Base-by-base conservation (phyloP, 1,140 invertebrate genomes). In the Drosophila lacertosa region DNA sequence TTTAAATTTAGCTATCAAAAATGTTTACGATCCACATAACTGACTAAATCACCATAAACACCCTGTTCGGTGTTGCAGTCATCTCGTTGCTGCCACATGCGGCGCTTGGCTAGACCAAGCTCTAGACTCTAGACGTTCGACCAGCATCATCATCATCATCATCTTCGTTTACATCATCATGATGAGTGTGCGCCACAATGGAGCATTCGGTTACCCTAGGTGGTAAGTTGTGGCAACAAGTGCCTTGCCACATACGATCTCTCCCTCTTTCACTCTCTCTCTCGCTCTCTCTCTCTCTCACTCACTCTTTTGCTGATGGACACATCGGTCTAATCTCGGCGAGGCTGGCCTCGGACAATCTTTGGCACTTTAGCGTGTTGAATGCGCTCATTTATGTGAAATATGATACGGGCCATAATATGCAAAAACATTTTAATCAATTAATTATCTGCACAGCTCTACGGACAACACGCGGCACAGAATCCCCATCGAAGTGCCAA, bases 1-100 rank as follows among this genome's bases (percentile, higher is more conserved):
- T 90, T 90, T 90, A 90, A 90, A 90, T 90, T 90, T 90, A 90
- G 89, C 89, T 90, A 90, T 90, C 89, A 90, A 90, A 90, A 90
- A 89, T 90, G 88, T 90, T 90, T 90, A 90, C 89, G 89, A 90
- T 88, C 88, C 89, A 90, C 80, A 90, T 90, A 90, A 90, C 89
- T 90, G 89, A 90, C 89, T 90, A 90, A 90, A 90, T 90, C 89
- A 90, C 89, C 89, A 90, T 90, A 90, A 90, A 90, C 89, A 90
- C 89, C 82, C 89, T 83, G 76, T 90, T 90, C 79, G 70, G 74
- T 88, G 82, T 73, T 73, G 48, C 9, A 45, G 10, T 59, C 44
- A 35, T 22, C 60, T 26, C 72, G 15, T 26, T 67, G 15, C 69
- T 88, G 83, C 83, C 84, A 63, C 83, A 89, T 89, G 83, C 72